Percentiles rank a stretch among this genome's conserved stretches.
phyloP scores from a whole-genome alignment of 2,888 invertebrate species.

The Orthosia gracilis region DNA sequence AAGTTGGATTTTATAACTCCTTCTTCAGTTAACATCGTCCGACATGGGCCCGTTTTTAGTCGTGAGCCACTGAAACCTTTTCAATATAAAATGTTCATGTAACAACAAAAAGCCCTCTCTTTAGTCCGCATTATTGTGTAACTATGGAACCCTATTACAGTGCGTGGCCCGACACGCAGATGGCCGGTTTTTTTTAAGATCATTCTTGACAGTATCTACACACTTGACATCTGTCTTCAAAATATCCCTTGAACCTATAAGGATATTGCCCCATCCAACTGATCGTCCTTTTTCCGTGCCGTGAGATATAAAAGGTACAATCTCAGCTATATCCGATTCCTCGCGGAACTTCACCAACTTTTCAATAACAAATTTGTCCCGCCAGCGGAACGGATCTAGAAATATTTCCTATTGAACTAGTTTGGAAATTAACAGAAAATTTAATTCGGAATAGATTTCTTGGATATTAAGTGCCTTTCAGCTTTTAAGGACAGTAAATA shows the following conservation, averaged over 20 bases:
- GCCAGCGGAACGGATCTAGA: slow-evolving; percentile 26
- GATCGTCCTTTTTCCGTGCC: slow-evolving; percentile 29
- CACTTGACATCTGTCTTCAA: background rate
- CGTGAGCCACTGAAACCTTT: too few species aligned
- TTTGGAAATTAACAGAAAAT: background rate
- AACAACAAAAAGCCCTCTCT: too few species aligned
- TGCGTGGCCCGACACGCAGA: too few species aligned
- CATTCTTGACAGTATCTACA: too few species aligned
- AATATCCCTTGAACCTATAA: background rate
- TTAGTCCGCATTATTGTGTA: too few species aligned
- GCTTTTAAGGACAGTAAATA: background rate
- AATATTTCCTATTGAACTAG: slow-evolving; percentile 40
- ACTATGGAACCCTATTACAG: too few species aligned
- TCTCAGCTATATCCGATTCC: slow-evolving; percentile 30
- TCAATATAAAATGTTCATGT: too few species aligned
- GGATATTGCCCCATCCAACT: slow-evolving; percentile 2
- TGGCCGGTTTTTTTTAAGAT: too few species aligned
- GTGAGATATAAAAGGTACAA: slow-evolving; percentile 33
- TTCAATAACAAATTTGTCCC: slow-evolving; percentile 54
- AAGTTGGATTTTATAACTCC: too few species aligned
- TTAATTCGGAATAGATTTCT: background rate
- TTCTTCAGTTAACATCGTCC: too few species aligned
- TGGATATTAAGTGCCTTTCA: background rate
- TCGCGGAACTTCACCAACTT: slow-evolving; percentile 47
- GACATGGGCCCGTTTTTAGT: too few species aligned